These are phyloP conservation scores for Globodera ellingtonae DNA, from an alignment of 1,140 invertebrate genomes.

Conservation along the genomic window DNA sequence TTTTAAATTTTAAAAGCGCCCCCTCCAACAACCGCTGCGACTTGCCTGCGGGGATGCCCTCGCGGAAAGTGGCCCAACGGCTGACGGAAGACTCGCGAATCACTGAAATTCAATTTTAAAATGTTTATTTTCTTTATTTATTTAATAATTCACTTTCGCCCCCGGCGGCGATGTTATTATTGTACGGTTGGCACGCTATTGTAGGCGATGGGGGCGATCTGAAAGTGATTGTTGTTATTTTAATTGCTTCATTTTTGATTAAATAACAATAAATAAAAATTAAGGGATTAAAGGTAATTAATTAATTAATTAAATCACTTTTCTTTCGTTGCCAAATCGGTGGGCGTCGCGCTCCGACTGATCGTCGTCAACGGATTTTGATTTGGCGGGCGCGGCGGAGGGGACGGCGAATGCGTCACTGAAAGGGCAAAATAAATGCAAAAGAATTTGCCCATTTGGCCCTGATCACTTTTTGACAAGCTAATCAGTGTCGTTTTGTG, in stretches of 20 bases:
- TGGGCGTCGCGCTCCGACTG: constrained; percentile 10
- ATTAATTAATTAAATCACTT: background rate
- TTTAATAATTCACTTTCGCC: background rate
- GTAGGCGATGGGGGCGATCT: constrained; percentile 5
- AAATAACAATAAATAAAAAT: background rate
- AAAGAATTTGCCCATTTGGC: too few species aligned
- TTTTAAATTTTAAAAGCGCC: background rate
- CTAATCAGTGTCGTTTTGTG: too few species aligned
- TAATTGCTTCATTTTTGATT: background rate
- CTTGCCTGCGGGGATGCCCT: background rate
- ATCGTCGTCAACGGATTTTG: constrained; percentile 7
- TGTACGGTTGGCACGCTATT: background rate
- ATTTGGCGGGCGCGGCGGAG: background rate
- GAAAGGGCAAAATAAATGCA: background rate
- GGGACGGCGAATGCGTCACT: background rate
- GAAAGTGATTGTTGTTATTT: background rate
- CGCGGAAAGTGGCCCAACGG: constrained; percentile 7
- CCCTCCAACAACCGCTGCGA: background rate
- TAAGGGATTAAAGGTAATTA: too few species aligned
- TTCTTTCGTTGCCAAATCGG: background rate
- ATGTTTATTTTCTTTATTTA: background rate
- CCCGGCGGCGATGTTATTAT: background rate
- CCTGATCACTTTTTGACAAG: too few species aligned
- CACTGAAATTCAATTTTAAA: background rate
- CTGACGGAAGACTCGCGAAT: background rate